Evolutionary conservation across 2,113 vertebrate genomes (phyloP), one percentile per base, ranked within the genome.

Genomic region (Scatophagus argus): DNA sequence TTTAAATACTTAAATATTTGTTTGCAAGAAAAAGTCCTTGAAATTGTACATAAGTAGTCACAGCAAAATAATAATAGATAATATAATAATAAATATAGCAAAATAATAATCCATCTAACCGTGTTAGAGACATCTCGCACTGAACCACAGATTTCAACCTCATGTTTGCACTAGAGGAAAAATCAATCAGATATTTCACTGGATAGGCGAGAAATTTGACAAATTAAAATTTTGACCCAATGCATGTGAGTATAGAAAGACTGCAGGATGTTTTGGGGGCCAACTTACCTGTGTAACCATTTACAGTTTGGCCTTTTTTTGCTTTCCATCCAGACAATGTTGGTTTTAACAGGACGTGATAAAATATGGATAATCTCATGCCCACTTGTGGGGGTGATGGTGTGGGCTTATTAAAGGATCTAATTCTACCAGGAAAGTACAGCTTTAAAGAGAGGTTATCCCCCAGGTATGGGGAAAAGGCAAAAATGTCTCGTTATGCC

Each of bases 351-450:
- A 87, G 85, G 80, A 81, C 65, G 89, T 54, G 87, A 90, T 92
- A 87, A 91, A 92, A 91, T 44, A 80, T 67, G 73, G 82, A 76
- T 87, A 89, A 92, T 91, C 81, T 84, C 81, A 88, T 79, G 78
- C 82, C 88, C 89, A 90, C 90, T 93, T 88, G 86, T 92, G 81
- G 76, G 83, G 67, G 88, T 88, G 89, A 92, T 88, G 87, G 83
- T 76, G 82, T 84, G 83, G 82, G 79, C 90, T 91, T 89, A 92
- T 88, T 87, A 91, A 88, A 86, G 73, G 81, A 81, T 87, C 68
- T 79, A 74, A 87, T 86, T 88, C 47, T 55, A 81, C 58, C 59
- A 59, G 78, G 51, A 71, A n/a, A 43, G 70, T 68, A 17, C 19
- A 27, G 79, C 32, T 74, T 56, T 81, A 67, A 84, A 83, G 75